phyloP scores from a whole-genome alignment of 2,797 vertebrate genomes.

The Scarus forsteni region DNA sequence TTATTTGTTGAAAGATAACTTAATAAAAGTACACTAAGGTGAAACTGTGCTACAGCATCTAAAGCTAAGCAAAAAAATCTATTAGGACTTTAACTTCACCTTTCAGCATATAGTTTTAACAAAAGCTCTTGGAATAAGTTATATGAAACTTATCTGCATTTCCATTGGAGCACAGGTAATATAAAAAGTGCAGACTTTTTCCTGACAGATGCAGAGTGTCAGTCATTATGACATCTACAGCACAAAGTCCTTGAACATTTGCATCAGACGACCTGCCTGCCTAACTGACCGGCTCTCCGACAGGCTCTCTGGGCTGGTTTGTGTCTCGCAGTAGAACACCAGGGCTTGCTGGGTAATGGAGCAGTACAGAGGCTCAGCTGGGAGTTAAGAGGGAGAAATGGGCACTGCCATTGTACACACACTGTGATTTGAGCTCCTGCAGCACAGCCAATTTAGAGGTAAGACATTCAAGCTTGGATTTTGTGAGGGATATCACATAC shows the following conservation, averaged over 20 bases:
- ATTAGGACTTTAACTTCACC: too few relatives aligned
- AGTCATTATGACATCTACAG: slow-evolving; percentile 5
- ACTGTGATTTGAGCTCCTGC: slow-evolving; percentile 14
- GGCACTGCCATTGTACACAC: slow-evolving; percentile 15
- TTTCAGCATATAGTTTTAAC: too few relatives aligned
- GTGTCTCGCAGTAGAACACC: slow-evolving; percentile 29
- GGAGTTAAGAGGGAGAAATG: slow-evolving; percentile 55
- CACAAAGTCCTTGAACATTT: slow-evolving; percentile 6
- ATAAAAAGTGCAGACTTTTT: not conserved
- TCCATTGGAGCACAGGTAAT: not conserved
- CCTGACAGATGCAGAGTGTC: not conserved
- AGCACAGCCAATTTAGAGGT: slow-evolving; percentile 28
- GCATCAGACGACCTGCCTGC: slow-evolving; percentile 29
- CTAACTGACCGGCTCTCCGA: slow-evolving; percentile 28
- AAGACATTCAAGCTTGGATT: slow-evolving; percentile 3
- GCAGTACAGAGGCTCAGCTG: slow-evolving; percentile 53
- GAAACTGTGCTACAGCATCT: too few relatives aligned
- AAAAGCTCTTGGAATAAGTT: too few relatives aligned
- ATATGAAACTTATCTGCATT: not conserved
- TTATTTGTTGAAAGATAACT: too few relatives aligned
- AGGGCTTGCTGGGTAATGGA: slow-evolving; percentile 66
- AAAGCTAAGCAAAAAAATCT: too few relatives aligned
- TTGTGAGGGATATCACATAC: not conserved
- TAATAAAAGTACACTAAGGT: too few relatives aligned
- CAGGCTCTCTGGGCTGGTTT: slow-evolving; percentile 28